Percentiles rank a stretch among this genome's conserved stretches.
phyloP scores from a whole-genome alignment of 1,140 invertebrate species.

The Drosophila murphyi region DNA sequence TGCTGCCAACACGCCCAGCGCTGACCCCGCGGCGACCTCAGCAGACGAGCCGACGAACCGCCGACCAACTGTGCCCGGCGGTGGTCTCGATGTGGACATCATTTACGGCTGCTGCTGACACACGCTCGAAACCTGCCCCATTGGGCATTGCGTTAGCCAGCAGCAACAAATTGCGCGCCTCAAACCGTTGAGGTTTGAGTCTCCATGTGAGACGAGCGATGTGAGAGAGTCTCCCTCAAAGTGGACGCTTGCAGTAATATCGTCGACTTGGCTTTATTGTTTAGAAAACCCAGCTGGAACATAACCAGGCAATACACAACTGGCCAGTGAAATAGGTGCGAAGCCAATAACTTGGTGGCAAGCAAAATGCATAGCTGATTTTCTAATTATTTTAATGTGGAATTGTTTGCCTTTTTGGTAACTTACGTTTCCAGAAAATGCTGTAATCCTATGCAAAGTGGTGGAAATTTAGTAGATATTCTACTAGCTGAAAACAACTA shows the following conservation, averaged over 20 bases:
- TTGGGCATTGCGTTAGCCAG: slow-evolving; percentile 53
- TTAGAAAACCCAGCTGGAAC: slow-evolving; percentile 66
- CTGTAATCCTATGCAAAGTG: too few relatives aligned
- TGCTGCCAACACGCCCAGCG: slow-evolving; percentile 21
- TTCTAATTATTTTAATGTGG: too few relatives aligned
- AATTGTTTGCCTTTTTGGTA: too few relatives aligned
- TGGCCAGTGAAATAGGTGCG: not conserved
- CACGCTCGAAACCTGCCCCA: slow-evolving; percentile 64
- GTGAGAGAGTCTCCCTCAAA: not conserved
- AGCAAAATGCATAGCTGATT: too few relatives aligned
- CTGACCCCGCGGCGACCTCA: slow-evolving; percentile 25
- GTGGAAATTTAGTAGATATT: too few relatives aligned
- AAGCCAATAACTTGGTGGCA: too few relatives aligned
- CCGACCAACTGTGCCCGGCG: slow-evolving; percentile 19
- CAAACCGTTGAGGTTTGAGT: slow-evolving; percentile 22
- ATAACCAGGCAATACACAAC: slow-evolving; percentile 31
- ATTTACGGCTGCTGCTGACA: slow-evolving; percentile 78
- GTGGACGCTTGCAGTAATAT: slow-evolving; percentile 49
- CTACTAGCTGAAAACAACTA: too few relatives aligned
- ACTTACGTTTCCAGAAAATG: too few relatives aligned
- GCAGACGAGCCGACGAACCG: not conserved
- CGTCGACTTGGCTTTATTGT: slow-evolving; percentile 69
- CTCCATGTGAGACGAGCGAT: not conserved
- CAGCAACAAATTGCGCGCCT: slow-evolving; percentile 70
- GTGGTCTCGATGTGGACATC: slow-evolving; percentile 62